These are phyloP conservation scores for Zosterops pallidus DNA, from an alignment of 2,113 vertebrate species.

Conservation along the genomic window DNA sequence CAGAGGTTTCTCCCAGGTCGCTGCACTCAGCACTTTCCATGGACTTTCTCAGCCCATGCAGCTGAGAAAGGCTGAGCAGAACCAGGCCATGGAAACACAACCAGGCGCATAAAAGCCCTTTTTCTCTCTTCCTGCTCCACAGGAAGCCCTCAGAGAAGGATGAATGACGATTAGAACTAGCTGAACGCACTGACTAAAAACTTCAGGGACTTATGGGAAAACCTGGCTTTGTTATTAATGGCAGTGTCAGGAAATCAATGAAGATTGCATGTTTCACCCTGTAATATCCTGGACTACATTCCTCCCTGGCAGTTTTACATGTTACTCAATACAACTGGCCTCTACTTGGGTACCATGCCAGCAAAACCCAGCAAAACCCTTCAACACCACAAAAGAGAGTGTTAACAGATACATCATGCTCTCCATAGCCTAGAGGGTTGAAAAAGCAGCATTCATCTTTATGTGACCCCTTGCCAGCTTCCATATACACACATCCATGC, in stretches of 20 bases:
- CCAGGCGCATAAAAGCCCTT: neutral
- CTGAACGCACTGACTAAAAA: neutral
- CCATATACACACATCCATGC: neutral
- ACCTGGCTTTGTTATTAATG: constrained; percentile 20
- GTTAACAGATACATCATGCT: neutral
- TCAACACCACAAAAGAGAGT: neutral
- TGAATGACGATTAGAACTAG: neutral
- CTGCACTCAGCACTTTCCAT: neutral
- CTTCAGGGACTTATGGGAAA: neutral
- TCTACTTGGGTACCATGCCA: neutral
- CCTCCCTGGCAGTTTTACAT: neutral
- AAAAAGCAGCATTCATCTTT: neutral
- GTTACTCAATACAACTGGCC: neutral
- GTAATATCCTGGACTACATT: neutral
- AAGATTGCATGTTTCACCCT: constrained; percentile 11
- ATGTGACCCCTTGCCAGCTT: neutral
- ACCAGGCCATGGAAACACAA: neutral
- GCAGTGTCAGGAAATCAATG: constrained; percentile 47
- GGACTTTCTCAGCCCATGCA: fast-evolving
- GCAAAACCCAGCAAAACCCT: neutral
- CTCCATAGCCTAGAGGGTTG: neutral
- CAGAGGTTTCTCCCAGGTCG: neutral
- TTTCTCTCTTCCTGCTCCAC: neutral
- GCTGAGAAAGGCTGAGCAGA: neutral
- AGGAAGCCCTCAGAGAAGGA: neutral